phyloP scores from a whole-genome alignment of 2,888 invertebrate genomes.

The Dolomedes plantarius region DNA sequence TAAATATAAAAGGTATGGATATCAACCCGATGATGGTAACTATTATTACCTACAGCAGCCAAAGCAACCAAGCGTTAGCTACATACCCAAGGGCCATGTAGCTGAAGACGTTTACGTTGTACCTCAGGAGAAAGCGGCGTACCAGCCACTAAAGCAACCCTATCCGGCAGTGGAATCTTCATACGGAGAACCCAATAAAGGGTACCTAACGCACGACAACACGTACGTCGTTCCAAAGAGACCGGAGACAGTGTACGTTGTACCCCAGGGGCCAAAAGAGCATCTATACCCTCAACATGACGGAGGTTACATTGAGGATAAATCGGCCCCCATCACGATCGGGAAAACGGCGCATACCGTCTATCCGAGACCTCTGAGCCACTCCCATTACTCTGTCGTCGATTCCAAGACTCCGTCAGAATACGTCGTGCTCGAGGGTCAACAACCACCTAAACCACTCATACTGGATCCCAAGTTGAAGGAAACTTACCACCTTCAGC shows the following conservation, averaged over 20 bases:
- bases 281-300: slow-evolving; percentile 46
- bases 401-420: slow-evolving; percentile 23
- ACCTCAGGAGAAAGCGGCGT: not conserved
- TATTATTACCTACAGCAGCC: not conserved
- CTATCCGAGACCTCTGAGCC: slow-evolving; percentile 27
- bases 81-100: not conserved
- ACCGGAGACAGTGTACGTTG: not conserved
- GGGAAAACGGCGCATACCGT: slow-evolving; percentile 24
- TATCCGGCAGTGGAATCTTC: not conserved
- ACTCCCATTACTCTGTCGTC: slow-evolving; percentile 43
- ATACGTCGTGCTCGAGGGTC: not conserved
- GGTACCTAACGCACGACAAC: not conserved
- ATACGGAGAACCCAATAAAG: not conserved
- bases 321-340: slow-evolving; percentile 12
- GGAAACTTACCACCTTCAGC: not conserved
- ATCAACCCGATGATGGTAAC: not conserved
- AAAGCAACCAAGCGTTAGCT: not conserved
- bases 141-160: not conserved
- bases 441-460: not conserved
- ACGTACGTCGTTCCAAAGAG: not conserved
- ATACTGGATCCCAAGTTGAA: slow-evolving; percentile 26
- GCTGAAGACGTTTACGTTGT: not conserved
- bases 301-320: slow-evolving; percentile 26
- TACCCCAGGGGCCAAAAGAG: not conserved
- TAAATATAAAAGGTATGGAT: slow-evolving; percentile 26